A percentile compares a stretch with the other conserved stretches of the same genome.
Conservation (phyloP, 2,797 vertebrate genomes). For the Mycteria americana region DNA sequence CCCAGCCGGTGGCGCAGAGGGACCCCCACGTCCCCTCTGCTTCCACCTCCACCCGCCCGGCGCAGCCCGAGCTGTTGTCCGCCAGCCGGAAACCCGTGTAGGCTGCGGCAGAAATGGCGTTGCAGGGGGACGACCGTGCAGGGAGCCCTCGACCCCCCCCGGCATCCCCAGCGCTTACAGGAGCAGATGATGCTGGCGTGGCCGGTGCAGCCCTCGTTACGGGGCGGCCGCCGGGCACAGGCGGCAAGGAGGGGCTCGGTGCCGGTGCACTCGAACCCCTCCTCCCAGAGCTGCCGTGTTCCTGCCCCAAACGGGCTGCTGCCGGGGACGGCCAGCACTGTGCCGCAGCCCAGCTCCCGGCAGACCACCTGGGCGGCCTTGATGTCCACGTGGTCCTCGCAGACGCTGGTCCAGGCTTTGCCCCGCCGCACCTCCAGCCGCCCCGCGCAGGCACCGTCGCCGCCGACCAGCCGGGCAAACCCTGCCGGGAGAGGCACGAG, state of each 20-base stretch:
- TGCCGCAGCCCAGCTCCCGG: constrained; percentile 50
- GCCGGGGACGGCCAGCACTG: fast-evolving
- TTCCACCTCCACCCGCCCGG: not conserved
- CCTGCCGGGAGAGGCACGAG: fast-evolving
- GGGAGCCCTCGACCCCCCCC: fast-evolving
- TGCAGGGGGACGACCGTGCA: fast-evolving
- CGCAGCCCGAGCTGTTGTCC: not conserved
- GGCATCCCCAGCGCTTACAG: fast-evolving
- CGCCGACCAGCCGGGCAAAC: not conserved
- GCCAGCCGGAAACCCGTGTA: not conserved
- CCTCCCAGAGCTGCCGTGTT: not conserved
- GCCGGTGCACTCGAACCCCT: not conserved
- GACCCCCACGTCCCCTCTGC: not conserved
- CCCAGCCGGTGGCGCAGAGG: not conserved
- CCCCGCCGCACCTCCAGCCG: not conserved
- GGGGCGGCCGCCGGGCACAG: not conserved
- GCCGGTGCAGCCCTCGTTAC: not conserved
- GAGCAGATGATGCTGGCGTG: not conserved
- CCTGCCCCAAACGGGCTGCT: not conserved
- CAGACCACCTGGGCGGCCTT: constrained; percentile 44
- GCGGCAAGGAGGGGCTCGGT: not conserved
- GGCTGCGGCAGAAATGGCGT: not conserved
- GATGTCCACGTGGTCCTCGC: not conserved
- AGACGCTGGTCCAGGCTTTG: not conserved
- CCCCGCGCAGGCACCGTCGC: not conserved